A percentile compares a stretch with the other conserved stretches of the same genome.
Conservation (phyloP, 1,140 invertebrate species). For the Drosophila varians region DNA sequence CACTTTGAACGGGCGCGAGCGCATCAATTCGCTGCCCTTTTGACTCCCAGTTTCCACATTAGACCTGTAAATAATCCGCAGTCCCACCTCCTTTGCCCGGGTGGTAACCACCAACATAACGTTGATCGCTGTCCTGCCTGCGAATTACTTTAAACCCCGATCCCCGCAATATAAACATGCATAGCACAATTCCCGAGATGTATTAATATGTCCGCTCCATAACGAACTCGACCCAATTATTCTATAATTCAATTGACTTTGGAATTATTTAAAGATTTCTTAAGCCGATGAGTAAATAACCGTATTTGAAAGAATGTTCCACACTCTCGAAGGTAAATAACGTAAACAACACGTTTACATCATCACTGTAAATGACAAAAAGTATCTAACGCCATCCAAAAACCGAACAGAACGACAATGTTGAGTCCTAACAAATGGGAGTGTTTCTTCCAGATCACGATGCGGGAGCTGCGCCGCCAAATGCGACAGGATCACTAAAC, state of each 20-base stretch:
- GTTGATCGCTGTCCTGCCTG: slow-evolving; percentile 23
- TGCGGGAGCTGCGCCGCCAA: slow-evolving; percentile 69
- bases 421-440: too few species aligned
- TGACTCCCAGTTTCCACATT: slow-evolving; percentile 20
- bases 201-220: slow-evolving; percentile 21
- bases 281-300: slow-evolving; percentile 51
- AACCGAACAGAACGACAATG: neutral
- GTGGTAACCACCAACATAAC: slow-evolving; percentile 16
- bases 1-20: neutral
- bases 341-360: slow-evolving; percentile 32
- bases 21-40: slow-evolving; percentile 9
- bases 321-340: slow-evolving; percentile 55
- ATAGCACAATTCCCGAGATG: slow-evolving; percentile 6
- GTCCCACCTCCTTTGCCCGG: neutral
- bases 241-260: slow-evolving; percentile 37
- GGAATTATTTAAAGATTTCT: slow-evolving; percentile 38
- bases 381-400: slow-evolving; percentile 39
- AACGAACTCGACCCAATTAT: slow-evolving; percentile 1
- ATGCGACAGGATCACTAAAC: slow-evolving; percentile 42
- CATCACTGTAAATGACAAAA: slow-evolving; percentile 35
- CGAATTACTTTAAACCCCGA: neutral
- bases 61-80: slow-evolving; percentile 42
- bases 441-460: slow-evolving; percentile 66
- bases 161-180: slow-evolving; percentile 1
- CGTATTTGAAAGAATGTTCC: slow-evolving; percentile 22